Conservation (phyloP, 23 tunicate species). For the Ascidia mentula region DNA sequence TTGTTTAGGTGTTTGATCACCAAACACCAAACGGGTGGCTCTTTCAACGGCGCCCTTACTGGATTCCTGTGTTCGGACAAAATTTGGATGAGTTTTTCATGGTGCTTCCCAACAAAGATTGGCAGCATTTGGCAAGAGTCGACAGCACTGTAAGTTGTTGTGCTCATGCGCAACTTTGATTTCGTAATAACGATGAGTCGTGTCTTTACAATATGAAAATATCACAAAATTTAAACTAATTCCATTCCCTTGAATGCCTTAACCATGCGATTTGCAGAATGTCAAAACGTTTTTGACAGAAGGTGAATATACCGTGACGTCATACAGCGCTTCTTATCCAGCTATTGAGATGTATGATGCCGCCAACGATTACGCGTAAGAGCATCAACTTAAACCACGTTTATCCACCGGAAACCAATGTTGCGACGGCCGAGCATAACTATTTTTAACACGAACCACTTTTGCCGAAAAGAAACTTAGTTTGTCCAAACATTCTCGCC, state of each 20-base stretch:
- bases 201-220: too few relatives aligned
- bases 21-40: slow-evolving; percentile 45
- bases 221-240: neutral
- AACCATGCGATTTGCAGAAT: neutral
- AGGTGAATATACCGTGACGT: slow-evolving; percentile 65
- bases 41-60: slow-evolving; percentile 73
- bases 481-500: too few relatives aligned
- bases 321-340: slow-evolving; percentile 71
- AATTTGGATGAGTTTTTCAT: slow-evolving; percentile 40
- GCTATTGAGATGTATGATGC: slow-evolving; percentile 54
- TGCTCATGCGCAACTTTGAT: too few relatives aligned
- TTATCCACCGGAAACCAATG: too few relatives aligned
- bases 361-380: slow-evolving; percentile 53
- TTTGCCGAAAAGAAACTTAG: too few relatives aligned
- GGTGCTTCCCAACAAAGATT: slow-evolving; percentile 50
- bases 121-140: slow-evolving; percentile 63
- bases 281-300: slow-evolving; percentile 27
- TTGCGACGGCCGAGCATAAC: too few relatives aligned
- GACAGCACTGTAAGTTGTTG: neutral
- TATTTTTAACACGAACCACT: too few relatives aligned
- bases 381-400: too few relatives aligned
- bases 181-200: too few relatives aligned
- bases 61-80: slow-evolving; percentile 80
- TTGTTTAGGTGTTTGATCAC: slow-evolving; percentile 26
- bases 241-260: neutral